These are phyloP conservation scores for Baccha elongata DNA, from an alignment of 2,888 invertebrate genomes.

Conservation along the genomic window DNA sequence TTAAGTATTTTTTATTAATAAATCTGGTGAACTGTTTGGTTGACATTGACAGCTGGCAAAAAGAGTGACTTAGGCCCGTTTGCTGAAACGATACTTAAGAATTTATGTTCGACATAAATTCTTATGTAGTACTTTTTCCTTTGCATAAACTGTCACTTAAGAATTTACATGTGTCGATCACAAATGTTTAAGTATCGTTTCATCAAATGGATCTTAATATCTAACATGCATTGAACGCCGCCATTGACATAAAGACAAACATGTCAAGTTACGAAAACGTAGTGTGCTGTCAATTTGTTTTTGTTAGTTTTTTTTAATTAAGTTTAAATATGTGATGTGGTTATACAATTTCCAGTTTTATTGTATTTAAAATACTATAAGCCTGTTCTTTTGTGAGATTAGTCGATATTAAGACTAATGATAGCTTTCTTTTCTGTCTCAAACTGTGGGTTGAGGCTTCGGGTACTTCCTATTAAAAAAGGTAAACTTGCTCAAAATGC, in stretches of 20 bases:
- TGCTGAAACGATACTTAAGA: too few species aligned
- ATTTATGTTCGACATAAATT: too few species aligned
- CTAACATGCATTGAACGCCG: not conserved
- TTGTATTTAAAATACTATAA: slow-evolving; percentile 22
- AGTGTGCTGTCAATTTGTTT: slow-evolving; percentile 45
- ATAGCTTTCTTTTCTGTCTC: slow-evolving; percentile 50
- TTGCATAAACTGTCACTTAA: too few species aligned
- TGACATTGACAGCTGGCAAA: not conserved
- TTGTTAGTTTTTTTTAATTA: slow-evolving; percentile 22
- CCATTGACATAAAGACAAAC: not conserved
- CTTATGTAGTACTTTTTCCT: too few species aligned
- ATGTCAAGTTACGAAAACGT: slow-evolving; percentile 14
- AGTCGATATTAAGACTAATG: slow-evolving; percentile 28
- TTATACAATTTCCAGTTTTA: slow-evolving; percentile 34
- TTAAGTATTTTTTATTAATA: too few species aligned
- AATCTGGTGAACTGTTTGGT: too few species aligned
- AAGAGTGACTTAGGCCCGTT: too few species aligned
- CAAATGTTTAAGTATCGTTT: too few species aligned
- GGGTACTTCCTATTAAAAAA: slow-evolving; percentile 29
- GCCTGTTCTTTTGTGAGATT: slow-evolving; percentile 15
- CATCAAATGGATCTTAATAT: too few species aligned
- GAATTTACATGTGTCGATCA: too few species aligned
- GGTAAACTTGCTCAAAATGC: slow-evolving; percentile 62
- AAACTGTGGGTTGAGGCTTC: slow-evolving; percentile 43
- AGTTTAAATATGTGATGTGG: slow-evolving; percentile 55